Percentiles rank a stretch among this genome's conserved stretches.
These are phyloP conservation scores for Puma concolor DNA, from an alignment of 2,113 vertebrate species.

Conservation along the genomic window DNA sequence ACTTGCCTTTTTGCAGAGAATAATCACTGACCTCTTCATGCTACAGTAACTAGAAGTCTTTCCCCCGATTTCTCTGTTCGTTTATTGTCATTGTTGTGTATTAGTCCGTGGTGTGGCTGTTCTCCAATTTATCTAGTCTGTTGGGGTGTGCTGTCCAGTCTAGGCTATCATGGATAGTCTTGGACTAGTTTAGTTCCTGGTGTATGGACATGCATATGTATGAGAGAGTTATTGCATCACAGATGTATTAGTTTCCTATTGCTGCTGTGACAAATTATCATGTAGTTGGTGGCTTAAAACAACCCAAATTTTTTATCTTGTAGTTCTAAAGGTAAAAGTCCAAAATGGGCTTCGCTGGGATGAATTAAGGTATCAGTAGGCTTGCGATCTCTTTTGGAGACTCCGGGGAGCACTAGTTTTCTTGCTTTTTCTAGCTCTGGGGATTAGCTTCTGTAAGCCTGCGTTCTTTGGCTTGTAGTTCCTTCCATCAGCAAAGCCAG, in stretches of 20 bases:
- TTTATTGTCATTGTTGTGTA: neutral
- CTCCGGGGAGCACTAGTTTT: neutral
- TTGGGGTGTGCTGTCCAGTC: neutral
- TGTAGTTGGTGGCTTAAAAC: neutral
- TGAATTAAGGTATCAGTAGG: neutral
- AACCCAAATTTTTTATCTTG: neutral
- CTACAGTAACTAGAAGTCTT: neutral
- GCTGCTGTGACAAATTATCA: neutral
- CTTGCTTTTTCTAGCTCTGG: neutral
- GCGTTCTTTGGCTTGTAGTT: neutral
- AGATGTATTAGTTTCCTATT: neutral
- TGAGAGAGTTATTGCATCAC: too few relatives aligned
- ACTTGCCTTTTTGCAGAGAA: neutral
- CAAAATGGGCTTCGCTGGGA: neutral
- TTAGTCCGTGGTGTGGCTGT: neutral
- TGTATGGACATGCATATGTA: too few relatives aligned
- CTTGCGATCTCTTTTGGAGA: neutral
- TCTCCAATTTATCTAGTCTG: neutral
- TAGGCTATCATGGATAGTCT: neutral
- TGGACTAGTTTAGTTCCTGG: neutral
- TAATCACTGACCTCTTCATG: neutral
- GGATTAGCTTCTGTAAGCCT: neutral
- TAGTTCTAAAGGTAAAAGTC: neutral
- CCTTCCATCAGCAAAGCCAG: neutral
- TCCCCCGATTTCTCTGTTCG: neutral